Conservation (phyloP, 2,888 invertebrate species). For the Anarsia innoxiella region DNA sequence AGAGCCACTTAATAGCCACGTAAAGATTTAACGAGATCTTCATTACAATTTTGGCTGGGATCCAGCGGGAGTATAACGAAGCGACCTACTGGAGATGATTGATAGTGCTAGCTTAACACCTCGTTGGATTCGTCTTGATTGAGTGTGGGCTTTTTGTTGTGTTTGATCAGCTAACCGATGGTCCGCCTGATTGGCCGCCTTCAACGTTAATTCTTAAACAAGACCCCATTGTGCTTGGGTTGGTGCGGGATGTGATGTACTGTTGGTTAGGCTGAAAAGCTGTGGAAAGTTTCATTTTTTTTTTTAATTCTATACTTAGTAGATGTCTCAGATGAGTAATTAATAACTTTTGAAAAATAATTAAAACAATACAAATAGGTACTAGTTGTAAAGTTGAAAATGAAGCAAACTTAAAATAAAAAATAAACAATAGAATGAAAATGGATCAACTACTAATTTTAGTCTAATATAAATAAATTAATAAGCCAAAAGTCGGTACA, state of each 20-base stretch:
- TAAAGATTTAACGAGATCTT: conserved; percentile 58
- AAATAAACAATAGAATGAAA: too few relatives aligned
- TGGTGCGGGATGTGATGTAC: conserved; percentile 17
- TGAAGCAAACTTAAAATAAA: not conserved
- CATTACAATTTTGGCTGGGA: conserved; percentile 64
- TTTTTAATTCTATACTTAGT: not conserved
- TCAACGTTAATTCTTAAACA: conserved; percentile 64
- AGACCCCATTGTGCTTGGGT: conserved; percentile 48
- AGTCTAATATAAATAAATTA: not conserved
- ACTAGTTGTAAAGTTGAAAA: not conserved
- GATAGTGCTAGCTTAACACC: conserved; percentile 67
- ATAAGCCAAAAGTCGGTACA: too few relatives aligned
- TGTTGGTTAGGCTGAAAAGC: conserved; percentile 7
- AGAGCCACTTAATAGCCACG: conserved; percentile 8
- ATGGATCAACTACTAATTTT: not conserved
- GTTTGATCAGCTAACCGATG: conserved; percentile 69
- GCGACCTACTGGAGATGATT: conserved; percentile 39
- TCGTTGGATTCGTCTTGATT: conserved; percentile 64
- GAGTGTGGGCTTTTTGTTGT: conserved; percentile 68
- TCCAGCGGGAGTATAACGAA: conserved; percentile 36
- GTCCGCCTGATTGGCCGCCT: conserved; percentile 58
- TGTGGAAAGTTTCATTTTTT: not conserved
- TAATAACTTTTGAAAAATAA: too few relatives aligned
- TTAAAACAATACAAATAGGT: too few relatives aligned
- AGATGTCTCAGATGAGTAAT: too few relatives aligned